Evolutionary conservation across 1,140 invertebrate genomes (phyloP).

Genomic region (Atta cephalotes): DNA sequence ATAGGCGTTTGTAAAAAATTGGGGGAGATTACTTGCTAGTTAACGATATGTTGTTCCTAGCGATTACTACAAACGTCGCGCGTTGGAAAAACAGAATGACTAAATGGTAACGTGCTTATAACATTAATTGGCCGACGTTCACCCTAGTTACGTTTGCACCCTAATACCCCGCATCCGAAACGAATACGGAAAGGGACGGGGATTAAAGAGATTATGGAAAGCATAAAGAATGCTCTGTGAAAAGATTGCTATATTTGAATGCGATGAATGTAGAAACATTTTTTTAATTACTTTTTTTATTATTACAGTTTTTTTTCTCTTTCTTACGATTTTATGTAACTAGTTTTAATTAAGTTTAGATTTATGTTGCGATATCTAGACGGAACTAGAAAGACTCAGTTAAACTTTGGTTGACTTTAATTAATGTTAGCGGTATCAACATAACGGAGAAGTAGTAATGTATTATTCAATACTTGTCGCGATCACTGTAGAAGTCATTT

Average conservation of each 20-base stretch:
- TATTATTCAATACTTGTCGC: slow-evolving; percentile 48
- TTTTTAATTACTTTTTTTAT: slow-evolving; percentile 11
- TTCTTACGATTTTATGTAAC: background rate
- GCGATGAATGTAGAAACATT: background rate
- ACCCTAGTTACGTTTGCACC: background rate
- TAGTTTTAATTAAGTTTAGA: background rate
- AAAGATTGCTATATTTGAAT: background rate
- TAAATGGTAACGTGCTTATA: slow-evolving; percentile 18
- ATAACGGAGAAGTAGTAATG: slow-evolving; percentile 6
- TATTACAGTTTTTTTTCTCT: background rate
- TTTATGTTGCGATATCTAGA: background rate
- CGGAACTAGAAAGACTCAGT: background rate
- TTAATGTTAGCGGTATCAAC: slow-evolving; percentile 7
- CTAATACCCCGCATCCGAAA: background rate
- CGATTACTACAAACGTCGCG: slow-evolving; percentile 7
- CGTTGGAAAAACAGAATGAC: background rate
- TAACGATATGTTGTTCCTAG: background rate
- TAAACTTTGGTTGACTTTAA: slow-evolving; percentile 31
- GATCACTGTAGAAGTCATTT: slow-evolving; percentile 14
- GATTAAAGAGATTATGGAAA: slow-evolving; percentile 37
- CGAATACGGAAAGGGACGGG: background rate
- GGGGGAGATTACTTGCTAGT: background rate
- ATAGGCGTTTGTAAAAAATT: background rate
- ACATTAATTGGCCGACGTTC: slow-evolving; percentile 41
- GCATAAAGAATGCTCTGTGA: background rate